Percentiles rank a stretch among this genome's conserved stretches.
Evolutionary conservation across 1,140 invertebrate genomes (phyloP).

Genomic region (Leptinotarsa defecta): DNA sequence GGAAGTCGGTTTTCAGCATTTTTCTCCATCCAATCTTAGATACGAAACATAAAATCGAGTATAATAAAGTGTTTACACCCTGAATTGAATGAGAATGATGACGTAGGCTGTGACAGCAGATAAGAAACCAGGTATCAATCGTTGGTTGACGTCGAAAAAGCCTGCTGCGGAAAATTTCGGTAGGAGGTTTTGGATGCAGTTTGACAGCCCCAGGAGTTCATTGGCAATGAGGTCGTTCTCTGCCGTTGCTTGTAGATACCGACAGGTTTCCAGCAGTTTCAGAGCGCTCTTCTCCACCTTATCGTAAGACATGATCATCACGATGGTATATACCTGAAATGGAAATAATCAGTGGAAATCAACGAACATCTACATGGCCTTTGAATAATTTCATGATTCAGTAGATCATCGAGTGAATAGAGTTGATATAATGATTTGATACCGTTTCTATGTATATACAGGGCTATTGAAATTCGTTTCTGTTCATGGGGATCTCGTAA

Average conservation of each 20-base stretch:
- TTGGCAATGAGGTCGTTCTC: not conserved
- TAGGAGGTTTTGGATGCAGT: not conserved
- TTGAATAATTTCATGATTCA: too few species aligned
- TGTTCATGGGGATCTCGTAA: too few species aligned
- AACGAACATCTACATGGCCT: too few species aligned
- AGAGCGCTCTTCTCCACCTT: slow-evolving; percentile 6
- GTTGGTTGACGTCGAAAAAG: slow-evolving; percentile 9
- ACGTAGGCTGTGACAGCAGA: slow-evolving; percentile 6
- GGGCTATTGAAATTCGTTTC: too few species aligned
- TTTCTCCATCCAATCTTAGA: too few species aligned
- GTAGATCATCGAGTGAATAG: too few species aligned
- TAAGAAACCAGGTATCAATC: slow-evolving; percentile 11
- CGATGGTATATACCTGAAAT: slow-evolving; percentile 10
- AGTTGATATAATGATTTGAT: too few species aligned
- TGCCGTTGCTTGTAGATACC: not conserved
- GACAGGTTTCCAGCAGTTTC: not conserved
- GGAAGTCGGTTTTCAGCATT: too few species aligned
- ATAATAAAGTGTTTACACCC: not conserved
- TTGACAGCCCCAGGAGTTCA: not conserved
- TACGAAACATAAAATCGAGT: too few species aligned
- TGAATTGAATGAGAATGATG: slow-evolving; percentile 16
- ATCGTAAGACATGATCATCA: slow-evolving; percentile 11
- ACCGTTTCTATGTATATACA: too few species aligned
- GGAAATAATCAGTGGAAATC: not conserved
- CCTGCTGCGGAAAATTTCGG: slow-evolving; percentile 13